Conservation (phyloP, 2,797 vertebrate genomes). For the Cygnus olor region DNA sequence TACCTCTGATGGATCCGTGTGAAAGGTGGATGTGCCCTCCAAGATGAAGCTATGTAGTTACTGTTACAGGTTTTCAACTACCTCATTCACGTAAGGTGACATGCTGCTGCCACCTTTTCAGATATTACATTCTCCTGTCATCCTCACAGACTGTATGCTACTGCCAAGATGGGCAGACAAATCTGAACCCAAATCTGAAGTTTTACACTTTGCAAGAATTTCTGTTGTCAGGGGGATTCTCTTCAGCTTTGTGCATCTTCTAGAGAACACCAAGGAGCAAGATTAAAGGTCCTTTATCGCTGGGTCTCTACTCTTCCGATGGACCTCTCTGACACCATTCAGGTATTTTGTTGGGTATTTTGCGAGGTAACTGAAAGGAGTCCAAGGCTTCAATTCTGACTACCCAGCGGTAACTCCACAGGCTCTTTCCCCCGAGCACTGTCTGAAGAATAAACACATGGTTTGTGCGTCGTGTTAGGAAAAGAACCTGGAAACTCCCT, state of each 20-base stretch:
- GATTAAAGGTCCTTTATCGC: not conserved
- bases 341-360: not conserved
- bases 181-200: not conserved
- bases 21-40: not conserved
- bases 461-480: not conserved
- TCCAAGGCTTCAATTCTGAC: not conserved
- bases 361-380: not conserved
- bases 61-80: not conserved
- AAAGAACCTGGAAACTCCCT: not conserved
- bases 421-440: not conserved
- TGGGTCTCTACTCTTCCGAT: not conserved
- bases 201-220: not conserved
- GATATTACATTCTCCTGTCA: not conserved
- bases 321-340: not conserved
- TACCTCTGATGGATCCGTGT: not conserved
- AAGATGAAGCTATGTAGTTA: rapidly evolving
- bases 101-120: not conserved
- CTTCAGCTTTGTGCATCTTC: not conserved
- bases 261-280: not conserved
- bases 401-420: not conserved
- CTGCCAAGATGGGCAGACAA: not conserved
- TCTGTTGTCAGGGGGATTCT: not conserved
- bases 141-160: not conserved
- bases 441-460: not conserved
- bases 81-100: not conserved